Evolutionary conservation across 2,888 invertebrate species (phyloP).

Genomic region (Eucriotettix oculatus): DNA sequence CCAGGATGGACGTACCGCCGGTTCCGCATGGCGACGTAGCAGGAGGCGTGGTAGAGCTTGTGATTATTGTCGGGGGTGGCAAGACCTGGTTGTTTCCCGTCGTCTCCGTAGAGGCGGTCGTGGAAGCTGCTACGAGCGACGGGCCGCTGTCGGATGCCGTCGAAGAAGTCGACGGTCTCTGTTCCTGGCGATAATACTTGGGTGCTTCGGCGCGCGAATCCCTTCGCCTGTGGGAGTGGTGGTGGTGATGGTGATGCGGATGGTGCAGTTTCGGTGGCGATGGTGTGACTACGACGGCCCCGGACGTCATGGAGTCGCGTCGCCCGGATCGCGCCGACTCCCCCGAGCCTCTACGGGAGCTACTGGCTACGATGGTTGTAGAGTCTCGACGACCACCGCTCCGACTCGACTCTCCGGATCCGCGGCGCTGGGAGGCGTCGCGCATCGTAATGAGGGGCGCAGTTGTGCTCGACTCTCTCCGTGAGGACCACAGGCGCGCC

Average conservation of each 20-base stretch:
- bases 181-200: constrained; percentile 42
- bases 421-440: constrained; percentile 10
- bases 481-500: constrained; percentile 43
- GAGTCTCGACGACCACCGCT: constrained; percentile 2
- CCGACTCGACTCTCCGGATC: constrained; percentile 12
- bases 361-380: background rate
- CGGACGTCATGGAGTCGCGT: constrained; percentile 14
- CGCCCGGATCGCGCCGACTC: constrained; percentile 15
- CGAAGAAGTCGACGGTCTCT: constrained; percentile 54
- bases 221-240: constrained; percentile 25
- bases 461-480: constrained; percentile 23
- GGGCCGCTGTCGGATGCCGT: constrained; percentile 55
- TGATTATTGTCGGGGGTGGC: constrained; percentile 59
- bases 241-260: constrained; percentile 24
- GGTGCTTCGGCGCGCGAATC: constrained; percentile 20
- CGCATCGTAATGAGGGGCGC: constrained; percentile 9
- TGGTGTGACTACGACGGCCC: constrained; percentile 28
- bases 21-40: constrained; percentile 53
- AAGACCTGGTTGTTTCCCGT: constrained; percentile 14
- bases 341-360: constrained; percentile 10
- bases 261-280: constrained; percentile 14
- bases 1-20: background rate
- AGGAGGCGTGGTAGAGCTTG: constrained; percentile 68
- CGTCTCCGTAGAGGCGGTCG: background rate
- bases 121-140: constrained; percentile 27